Conservation (phyloP, 2,113 vertebrate species). For the Microtus pennsylvanicus region DNA sequence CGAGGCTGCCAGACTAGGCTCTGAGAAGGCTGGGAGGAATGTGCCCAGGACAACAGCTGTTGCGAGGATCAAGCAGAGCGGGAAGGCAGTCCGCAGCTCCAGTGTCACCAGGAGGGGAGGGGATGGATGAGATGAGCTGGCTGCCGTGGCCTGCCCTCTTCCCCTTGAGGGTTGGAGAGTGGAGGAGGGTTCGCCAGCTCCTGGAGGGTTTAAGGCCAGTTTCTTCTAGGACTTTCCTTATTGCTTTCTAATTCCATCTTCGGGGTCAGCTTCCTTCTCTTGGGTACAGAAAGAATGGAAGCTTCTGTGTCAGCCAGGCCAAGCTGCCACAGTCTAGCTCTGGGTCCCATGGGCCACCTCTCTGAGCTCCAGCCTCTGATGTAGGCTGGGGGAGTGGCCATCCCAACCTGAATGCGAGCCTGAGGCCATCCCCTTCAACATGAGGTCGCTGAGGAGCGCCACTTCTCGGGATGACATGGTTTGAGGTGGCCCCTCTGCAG, state of each 20-base stretch:
- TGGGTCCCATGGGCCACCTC: not conserved
- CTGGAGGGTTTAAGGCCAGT: not conserved
- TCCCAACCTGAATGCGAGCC: not conserved
- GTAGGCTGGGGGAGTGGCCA: not conserved
- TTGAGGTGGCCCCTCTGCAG: fast-evolving
- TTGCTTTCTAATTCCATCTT: not conserved
- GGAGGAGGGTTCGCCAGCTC: not conserved
- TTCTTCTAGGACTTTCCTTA: constrained; percentile 1
- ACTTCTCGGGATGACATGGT: not conserved
- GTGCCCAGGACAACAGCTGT: constrained; percentile 93
- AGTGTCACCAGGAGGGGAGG: constrained; percentile 42
- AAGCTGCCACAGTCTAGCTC: not conserved
- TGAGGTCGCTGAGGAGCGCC: not conserved
- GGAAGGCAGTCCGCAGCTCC: not conserved
- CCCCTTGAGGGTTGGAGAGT: not conserved
- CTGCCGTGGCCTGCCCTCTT: not conserved
- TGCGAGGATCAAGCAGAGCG: constrained; percentile 86
- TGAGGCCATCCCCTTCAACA: not conserved
- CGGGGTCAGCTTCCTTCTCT: not conserved
- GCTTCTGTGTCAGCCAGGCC: not conserved
- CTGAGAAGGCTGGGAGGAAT: constrained; percentile 96
- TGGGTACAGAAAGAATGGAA: not conserved
- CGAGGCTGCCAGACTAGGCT: constrained; percentile 89
- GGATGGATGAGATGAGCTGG: not conserved
- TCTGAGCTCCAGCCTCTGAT: not conserved